Conservation (phyloP, 2,113 vertebrate species). For the Arvicanthis niloticus region DNA sequence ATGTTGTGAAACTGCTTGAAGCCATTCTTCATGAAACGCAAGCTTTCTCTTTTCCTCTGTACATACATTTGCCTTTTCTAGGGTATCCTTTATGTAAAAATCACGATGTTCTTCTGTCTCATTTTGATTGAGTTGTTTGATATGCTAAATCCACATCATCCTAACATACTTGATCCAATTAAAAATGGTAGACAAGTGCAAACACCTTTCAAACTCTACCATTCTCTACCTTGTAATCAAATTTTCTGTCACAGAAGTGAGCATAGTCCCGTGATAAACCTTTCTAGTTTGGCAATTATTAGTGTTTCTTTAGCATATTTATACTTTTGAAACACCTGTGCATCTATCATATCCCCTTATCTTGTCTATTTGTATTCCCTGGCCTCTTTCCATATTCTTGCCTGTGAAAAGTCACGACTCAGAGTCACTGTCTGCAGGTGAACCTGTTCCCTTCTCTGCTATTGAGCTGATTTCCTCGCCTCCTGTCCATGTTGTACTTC, state of each 20-base stretch:
- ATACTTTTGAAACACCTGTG: background rate
- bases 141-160: background rate
- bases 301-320: conserved; percentile 16
- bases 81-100: background rate
- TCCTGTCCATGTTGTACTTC: background rate
- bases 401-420: background rate
- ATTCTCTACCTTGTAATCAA: background rate
- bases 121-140: conserved; percentile 15
- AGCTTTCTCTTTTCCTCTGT: background rate
- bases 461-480: background rate
- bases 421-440: background rate
- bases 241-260: background rate
- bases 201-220: background rate
- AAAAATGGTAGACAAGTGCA: background rate
- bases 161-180: background rate
- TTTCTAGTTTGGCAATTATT: conserved; percentile 1
- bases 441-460: background rate
- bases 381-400: background rate
- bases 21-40: background rate
- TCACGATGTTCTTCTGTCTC: background rate
- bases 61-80: background rate
- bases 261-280: background rate
- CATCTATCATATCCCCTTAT: background rate
- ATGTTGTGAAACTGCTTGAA: background rate
- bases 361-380: background rate